Base-by-base conservation (phyloP, 2,113 vertebrate species). In the Hyaena hyaena region DNA sequence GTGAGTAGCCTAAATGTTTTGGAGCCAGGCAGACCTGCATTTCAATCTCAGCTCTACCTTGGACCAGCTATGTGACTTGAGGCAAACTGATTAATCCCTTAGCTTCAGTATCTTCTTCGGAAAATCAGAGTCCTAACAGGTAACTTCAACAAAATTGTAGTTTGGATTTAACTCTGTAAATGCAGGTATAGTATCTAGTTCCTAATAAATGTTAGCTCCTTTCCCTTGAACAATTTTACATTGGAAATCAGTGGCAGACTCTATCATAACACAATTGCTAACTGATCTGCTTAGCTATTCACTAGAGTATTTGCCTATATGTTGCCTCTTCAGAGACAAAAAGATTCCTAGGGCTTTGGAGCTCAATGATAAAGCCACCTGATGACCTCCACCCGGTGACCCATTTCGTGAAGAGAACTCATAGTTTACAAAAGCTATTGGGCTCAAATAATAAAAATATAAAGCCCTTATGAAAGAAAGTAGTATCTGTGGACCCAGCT, bases 21-120 rank as follows among this genome's bases (percentile, higher is more conserved):
- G 55, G 33, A 45, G n/a, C 39, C 39, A 53, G 65, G 71, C 9
- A 80, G 43, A 79, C 6, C 53, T 90, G 24, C 45, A 16, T 92
- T 89, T 92, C 61, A 17, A 33, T 68, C 43, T 74, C 86, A 79
- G 2, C 39, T 80, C 31, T 1, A 58, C 7, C 5, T 66, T 84
- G 17, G 10, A 66, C 17, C 45, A 68, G 35, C 45, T 71, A 58
- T 23, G 1, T 35, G 31, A 63, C 43, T 66, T 88, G 11, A 43
- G 66, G 26, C 43, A 90, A 95, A 33, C 0, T 71, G 26, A 81
- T 89, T 88, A 53, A 71, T 48, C 23, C 11, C 53, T 87, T 68
- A 93, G 73, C 15, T 93, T 96, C 48, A 45, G 16, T 95, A 83
- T 86, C 19, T 91, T 86, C 63, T 58, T 82, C 79, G 83, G 76